Conservation (phyloP, 2,797 vertebrate species). For the Peromyscus melanophrys region DNA sequence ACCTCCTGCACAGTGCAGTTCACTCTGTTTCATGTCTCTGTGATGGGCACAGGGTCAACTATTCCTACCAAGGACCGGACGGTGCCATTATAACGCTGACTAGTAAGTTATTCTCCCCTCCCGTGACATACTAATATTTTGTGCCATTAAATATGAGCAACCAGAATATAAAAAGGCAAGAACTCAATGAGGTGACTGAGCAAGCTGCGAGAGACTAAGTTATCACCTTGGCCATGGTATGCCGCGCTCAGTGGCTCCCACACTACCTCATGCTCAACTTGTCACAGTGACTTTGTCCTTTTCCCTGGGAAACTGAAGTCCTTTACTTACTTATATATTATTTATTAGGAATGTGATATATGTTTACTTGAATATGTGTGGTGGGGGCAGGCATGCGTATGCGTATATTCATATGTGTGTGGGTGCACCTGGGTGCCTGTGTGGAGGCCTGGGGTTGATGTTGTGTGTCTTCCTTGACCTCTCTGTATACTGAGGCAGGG, state of each 20-base stretch:
- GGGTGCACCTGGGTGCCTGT: not conserved
- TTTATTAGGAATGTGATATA: not conserved
- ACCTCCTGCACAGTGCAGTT: not conserved
- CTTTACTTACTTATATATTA: slow-evolving; percentile 22
- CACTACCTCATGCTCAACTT: not conserved
- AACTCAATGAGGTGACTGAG: accelerated
- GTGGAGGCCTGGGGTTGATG: not conserved
- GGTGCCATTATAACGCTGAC: not conserved
- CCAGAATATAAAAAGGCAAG: not conserved
- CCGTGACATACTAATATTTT: not conserved
- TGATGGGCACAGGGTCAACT: not conserved
- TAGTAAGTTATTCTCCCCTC: not conserved
- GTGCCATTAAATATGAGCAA: not conserved
- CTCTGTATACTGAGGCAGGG: not conserved
- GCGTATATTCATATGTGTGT: too few species aligned
- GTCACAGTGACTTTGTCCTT: not conserved
- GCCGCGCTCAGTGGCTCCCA: not conserved
- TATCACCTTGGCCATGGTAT: not conserved
- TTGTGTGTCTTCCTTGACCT: not conserved
- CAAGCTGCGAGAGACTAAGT: not conserved
- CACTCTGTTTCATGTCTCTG: not conserved
- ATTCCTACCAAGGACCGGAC: not conserved
- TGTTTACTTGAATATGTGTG: not conserved
- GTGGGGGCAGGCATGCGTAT: not conserved
- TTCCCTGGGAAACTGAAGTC: not conserved